These are phyloP conservation scores for Lipophrys pholis DNA, from an alignment of 2,113 vertebrate species.

Conservation along the genomic window DNA sequence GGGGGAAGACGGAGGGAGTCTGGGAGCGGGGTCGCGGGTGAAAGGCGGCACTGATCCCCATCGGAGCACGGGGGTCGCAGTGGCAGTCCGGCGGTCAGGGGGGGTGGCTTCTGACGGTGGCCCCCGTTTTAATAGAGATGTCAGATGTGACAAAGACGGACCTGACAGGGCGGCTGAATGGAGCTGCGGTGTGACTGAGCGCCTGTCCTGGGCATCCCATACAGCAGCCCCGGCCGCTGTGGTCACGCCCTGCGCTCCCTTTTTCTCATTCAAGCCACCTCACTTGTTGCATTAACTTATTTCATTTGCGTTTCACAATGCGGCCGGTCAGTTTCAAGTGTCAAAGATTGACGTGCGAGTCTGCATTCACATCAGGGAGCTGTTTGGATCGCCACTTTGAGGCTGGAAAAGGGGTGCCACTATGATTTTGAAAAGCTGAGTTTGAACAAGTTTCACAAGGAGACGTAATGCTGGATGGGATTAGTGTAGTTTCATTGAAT, in stretches of 20 bases:
- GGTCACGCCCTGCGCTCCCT: conserved; percentile 52
- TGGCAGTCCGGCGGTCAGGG: conserved; percentile 61
- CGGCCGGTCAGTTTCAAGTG: conserved; percentile 45
- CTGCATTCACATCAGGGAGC: conserved; percentile 29
- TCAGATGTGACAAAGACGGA: conserved; percentile 85
- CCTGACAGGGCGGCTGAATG: conserved; percentile 82
- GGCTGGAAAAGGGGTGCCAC: not conserved
- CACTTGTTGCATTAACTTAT: conserved; percentile 60
- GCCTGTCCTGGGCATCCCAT: conserved; percentile 58
- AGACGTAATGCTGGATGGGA: conserved; percentile 30
- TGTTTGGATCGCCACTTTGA: not conserved
- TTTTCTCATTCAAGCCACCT: conserved; percentile 57
- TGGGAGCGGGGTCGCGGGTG: conserved; percentile 68
- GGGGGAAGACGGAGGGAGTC: conserved; percentile 59
- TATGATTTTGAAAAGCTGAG: conserved; percentile 3
- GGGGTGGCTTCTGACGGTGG: conserved; percentile 68
- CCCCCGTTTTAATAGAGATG: conserved; percentile 83
- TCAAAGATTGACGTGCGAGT: conserved; percentile 50
- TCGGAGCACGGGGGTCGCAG: conserved; percentile 71
- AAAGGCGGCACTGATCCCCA: conserved; percentile 69
- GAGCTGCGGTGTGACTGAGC: conserved; percentile 70
- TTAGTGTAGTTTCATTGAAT: conserved; percentile 43
- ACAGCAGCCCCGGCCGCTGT: conserved; percentile 27
- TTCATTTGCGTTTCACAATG: conserved; percentile 54
- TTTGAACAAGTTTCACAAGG: conserved; percentile 16